Evolutionary conservation across 2,113 vertebrate species (phyloP).

Genomic region (Eolophus roseicapilla): DNA sequence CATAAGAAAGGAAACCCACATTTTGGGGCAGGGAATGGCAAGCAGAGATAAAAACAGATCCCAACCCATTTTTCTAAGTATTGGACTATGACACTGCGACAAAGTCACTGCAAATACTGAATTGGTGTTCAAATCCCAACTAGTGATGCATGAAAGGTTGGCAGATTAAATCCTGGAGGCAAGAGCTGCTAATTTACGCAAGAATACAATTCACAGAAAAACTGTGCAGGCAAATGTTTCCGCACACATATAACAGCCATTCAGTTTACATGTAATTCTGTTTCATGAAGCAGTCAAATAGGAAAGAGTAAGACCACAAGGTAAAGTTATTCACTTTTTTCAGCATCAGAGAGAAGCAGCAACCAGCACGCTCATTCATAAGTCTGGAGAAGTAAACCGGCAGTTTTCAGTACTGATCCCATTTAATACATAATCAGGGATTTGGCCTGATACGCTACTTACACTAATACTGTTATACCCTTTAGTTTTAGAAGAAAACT

Average conservation of each 20-base stretch:
- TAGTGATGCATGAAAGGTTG: neutral
- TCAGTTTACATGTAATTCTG: neutral
- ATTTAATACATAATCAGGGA: constrained; percentile 30
- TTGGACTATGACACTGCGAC: neutral
- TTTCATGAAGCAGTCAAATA: neutral
- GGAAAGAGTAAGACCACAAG: neutral
- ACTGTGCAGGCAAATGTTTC: neutral
- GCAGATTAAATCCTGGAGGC: neutral
- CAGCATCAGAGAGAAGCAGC: neutral
- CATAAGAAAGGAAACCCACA: neutral
- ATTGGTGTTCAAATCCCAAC: neutral
- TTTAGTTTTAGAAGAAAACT: constrained; percentile 29
- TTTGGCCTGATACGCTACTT: constrained; percentile 19
- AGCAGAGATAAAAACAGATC: neutral
- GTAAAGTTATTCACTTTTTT: neutral
- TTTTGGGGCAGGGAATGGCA: neutral
- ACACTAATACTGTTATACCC: neutral
- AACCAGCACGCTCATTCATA: neutral
- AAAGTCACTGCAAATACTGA: neutral
- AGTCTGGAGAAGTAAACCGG: neutral
- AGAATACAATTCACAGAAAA: neutral
- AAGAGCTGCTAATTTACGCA: neutral
- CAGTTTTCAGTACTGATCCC: constrained; percentile 15
- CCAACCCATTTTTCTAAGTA: neutral
- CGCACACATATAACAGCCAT: rapidly evolving